Conservation (phyloP, 2,888 invertebrate genomes). For the Tipula vernalis region DNA sequence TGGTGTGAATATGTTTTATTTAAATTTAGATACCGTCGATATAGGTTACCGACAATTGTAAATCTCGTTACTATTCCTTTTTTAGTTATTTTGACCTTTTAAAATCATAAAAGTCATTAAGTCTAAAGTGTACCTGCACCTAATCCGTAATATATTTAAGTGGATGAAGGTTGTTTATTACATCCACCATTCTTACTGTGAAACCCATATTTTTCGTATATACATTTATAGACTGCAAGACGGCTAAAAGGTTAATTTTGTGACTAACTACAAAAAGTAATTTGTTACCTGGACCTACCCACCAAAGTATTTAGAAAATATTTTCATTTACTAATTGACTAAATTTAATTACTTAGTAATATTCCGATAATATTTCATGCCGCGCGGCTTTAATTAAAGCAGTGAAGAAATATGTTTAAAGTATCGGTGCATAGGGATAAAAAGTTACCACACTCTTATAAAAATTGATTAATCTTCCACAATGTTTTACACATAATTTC, state of each 20-base stretch:
- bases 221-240: neutral
- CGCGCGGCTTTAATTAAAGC: too few species aligned
- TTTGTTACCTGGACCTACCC: too few species aligned
- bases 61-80: neutral
- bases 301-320: too few species aligned
- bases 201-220: neutral
- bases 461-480: too few species aligned
- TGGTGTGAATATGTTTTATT: neutral
- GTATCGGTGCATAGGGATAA: too few species aligned
- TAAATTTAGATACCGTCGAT: neutral
- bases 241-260: neutral
- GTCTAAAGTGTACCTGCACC: neutral
- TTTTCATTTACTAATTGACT: too few species aligned
- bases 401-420: too few species aligned
- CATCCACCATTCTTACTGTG: neutral
- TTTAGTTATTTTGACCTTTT: neutral
- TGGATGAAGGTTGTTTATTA: neutral
- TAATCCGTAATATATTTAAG: neutral
- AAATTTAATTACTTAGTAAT: too few species aligned
- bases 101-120: neutral
- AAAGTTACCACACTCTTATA: too few species aligned
- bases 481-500: too few species aligned
- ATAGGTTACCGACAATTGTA: neutral
- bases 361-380: too few species aligned
- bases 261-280: too few species aligned